A percentile compares a stretch with the other conserved stretches of the same genome.
Evolutionary conservation across 2,113 vertebrate species (phyloP).

Genomic region (Vulpes lagopus): DNA sequence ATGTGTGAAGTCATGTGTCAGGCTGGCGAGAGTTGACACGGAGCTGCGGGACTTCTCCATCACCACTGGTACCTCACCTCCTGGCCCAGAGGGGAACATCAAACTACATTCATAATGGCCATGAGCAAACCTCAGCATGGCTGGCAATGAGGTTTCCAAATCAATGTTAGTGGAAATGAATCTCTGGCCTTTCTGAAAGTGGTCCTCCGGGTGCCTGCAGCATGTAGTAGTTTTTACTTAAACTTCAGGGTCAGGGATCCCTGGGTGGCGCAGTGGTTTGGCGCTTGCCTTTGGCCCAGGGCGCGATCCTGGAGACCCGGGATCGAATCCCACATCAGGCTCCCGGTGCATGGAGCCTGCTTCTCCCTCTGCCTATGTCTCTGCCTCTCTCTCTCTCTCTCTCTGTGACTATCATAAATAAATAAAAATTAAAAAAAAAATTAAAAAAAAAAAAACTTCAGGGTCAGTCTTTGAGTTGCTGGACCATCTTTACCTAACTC

Average conservation of each 20-base stretch:
- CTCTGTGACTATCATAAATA: no score
- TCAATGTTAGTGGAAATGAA: fast-evolving
- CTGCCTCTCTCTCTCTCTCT: no score
- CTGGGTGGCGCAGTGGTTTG: no score
- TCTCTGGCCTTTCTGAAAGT: background rate
- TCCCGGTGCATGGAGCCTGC: no score
- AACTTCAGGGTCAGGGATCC: background rate
- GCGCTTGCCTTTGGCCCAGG: no score
- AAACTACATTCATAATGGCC: no score
- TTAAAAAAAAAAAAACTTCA: no score
- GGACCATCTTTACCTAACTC: background rate
- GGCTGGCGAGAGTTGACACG: background rate
- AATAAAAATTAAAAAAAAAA: no score
- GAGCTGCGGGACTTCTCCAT: background rate
- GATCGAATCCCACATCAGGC: no score
- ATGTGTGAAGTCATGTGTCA: background rate
- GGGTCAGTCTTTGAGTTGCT: background rate
- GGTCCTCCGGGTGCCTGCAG: no score
- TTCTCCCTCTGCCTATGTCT: no score
- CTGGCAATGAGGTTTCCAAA: background rate
- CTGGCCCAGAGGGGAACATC: background rate
- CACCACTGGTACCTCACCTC: background rate
- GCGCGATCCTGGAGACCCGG: no score
- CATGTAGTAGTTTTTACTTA: background rate
- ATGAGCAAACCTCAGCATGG: background rate